Conservation (phyloP, 2,113 vertebrate species). For the Geococcyx californianus region DNA sequence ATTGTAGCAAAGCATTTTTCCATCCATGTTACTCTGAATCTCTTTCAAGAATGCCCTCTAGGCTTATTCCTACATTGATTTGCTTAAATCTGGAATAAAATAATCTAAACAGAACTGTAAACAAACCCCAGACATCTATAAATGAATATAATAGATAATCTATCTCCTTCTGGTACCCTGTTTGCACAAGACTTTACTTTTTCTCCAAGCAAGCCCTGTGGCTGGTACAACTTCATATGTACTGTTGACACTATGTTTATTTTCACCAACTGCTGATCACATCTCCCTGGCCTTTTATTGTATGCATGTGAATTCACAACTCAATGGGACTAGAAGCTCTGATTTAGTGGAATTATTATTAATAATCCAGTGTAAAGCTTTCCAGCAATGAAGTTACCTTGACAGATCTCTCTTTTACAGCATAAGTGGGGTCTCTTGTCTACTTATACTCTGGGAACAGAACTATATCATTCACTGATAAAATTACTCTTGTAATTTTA, state of each 20-base stretch:
- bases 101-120: background rate
- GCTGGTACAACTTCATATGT: background rate
- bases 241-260: background rate
- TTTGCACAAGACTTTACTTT: background rate
- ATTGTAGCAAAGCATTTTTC: background rate
- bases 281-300: background rate
- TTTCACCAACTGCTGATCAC: background rate
- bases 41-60: background rate
- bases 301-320: background rate
- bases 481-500: constrained; percentile 54
- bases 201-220: background rate
- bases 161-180: background rate
- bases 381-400: background rate
- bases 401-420: constrained; percentile 25
- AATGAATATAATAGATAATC: background rate
- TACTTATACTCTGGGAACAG: background rate
- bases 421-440: background rate
- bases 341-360: background rate
- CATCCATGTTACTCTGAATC: background rate
- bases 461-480: constrained; percentile 40
- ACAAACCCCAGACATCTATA: background rate
- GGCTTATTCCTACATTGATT: background rate
- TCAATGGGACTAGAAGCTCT: background rate
- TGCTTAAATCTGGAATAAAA: background rate
- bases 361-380: constrained; percentile 4